Percentiles rank a stretch among this genome's conserved stretches.
phyloP scores from a whole-genome alignment of 2,888 invertebrate species.

The Mayetiola destructor region DNA sequence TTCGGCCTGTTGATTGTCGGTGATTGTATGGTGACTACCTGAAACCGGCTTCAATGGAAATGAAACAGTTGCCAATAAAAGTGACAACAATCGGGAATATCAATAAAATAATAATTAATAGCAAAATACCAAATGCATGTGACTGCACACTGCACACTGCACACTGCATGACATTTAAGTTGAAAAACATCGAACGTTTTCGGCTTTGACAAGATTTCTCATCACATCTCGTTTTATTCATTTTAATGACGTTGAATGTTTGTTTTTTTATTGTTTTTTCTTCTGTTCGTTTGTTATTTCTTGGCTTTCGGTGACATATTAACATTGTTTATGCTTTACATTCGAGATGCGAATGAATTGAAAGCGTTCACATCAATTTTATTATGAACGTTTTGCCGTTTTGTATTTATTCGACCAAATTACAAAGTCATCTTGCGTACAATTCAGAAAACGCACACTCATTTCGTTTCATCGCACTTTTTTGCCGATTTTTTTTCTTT shows the following conservation, averaged over 20 bases:
- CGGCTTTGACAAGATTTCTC: neutral
- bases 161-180: neutral
- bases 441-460: neutral
- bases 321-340: neutral
- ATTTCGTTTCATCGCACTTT: neutral
- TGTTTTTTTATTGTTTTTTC: neutral
- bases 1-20: no score
- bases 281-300: neutral
- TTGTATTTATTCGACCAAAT: neutral
- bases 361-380: neutral
- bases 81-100: constrained; percentile 7
- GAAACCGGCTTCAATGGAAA: no score
- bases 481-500: no score
- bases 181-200: neutral
- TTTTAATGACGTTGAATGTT: neutral
- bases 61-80: no score
- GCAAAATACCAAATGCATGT: constrained; percentile 4
- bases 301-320: constrained; percentile 10
- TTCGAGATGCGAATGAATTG: neutral
- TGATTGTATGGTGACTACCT: no score
- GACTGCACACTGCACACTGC: no score
- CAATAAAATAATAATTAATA: constrained; percentile 9
- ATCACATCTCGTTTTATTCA: neutral
- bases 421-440: neutral
- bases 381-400: constrained; percentile 3